Conservation (phyloP, 2,113 vertebrate genomes). For the Rhabdomys dilectus region DNA sequence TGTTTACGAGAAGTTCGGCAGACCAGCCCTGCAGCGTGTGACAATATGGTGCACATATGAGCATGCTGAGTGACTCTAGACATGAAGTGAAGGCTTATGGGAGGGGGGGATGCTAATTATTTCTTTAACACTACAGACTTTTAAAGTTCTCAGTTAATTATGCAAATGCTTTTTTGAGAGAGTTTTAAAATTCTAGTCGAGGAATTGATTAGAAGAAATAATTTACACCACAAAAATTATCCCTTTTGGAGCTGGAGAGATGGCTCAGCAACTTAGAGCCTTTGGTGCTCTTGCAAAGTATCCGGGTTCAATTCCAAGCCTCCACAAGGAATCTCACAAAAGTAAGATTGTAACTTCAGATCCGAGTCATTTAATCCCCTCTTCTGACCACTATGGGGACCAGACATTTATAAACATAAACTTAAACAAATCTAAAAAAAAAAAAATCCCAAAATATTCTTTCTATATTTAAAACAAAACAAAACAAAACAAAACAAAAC, state of each 20-base stretch:
- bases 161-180: not conserved
- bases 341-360: not conserved
- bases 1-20: not conserved
- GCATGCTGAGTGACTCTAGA: not conserved
- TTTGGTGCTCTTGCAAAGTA: not conserved
- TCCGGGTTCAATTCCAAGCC: not conserved
- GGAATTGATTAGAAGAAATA: not conserved
- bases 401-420: not conserved
- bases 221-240: not conserved
- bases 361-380: not conserved
- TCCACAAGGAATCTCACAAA: not conserved
- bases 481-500: not conserved
- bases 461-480: not conserved
- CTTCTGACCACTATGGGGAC: not conserved
- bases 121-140: not conserved
- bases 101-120: not conserved
- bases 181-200: constrained; percentile 37
- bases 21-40: not conserved
- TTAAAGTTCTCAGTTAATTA: not conserved
- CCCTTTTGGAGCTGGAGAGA: not conserved
- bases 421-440: not conserved
- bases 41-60: not conserved
- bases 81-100: not conserved
- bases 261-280: not conserved
- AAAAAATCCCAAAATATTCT: not conserved